Base-by-base conservation (phyloP, 2,888 invertebrate species). In the Sarcophaga variegata region DNA sequence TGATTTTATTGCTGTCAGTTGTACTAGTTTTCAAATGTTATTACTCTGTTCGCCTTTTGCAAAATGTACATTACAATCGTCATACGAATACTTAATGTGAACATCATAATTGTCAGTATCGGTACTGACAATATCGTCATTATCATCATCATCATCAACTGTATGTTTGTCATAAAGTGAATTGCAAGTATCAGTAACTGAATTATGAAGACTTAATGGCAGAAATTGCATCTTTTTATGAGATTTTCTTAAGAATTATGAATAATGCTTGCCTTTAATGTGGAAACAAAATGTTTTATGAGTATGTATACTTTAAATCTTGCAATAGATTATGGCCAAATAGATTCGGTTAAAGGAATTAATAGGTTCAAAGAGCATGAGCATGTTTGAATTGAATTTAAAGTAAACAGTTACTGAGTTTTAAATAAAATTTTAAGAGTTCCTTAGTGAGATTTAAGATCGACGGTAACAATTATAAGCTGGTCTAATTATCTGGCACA, bases 171-270 rank as follows among this genome's bases (percentile, higher is more conserved):
- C 17, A 37, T 64, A 76, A 60, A 76, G 54, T 47, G 45, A 63
- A 22, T 72, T 74, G 49, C 45, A 37, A 63, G 45, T 69, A 27
- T 45, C 27, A 60, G 60, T 79, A 78, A 83, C 67, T 72, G 25
- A 83, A 12, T 83, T 83, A 72, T 72, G 60, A 78, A 60, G 64
- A 66, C 22, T 67, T 49, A 74, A 78, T 67, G 63, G 27, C 49
- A 83, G 25, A 60, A 14, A 60, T 37, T 8, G 37, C 20, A 59
- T 27, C 1, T 63, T 49, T 45, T 67, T 62, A 72, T 54, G 69
- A 79, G 59, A 25, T 77, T 83, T 83, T 60, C 77, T 77, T 77
- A 22, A 78, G 62, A 69, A 45, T 63, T 69, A 59, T 76, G 71
- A 70, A 62, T 62, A 60, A 22, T 54, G 25, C 8, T 8, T 20